Conservation (phyloP, 2,113 vertebrate genomes). For the Oceanodroma tethys region DNA sequence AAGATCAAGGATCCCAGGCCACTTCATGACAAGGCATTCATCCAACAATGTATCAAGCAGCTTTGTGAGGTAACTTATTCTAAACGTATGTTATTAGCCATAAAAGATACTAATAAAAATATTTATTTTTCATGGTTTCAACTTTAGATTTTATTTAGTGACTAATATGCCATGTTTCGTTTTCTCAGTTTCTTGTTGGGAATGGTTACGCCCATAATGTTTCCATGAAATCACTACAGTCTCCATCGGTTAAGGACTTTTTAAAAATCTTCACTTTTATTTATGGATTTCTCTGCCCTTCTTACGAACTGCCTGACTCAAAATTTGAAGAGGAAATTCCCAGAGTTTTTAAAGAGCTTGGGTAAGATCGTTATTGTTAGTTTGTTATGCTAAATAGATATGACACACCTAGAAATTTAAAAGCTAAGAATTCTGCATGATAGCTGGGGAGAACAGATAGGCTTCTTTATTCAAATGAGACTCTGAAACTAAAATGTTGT, state of each 20-base stretch:
- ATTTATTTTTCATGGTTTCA: background rate
- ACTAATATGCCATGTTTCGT: background rate
- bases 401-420: background rate
- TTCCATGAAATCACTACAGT: conserved; percentile 87
- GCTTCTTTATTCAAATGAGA: background rate
- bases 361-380: conserved; percentile 70
- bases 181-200: conserved; percentile 84
- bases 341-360: conserved; percentile 85
- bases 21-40: conserved; percentile 90
- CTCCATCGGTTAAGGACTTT: conserved; percentile 93
- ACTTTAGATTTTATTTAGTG: background rate
- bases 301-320: conserved; percentile 84
- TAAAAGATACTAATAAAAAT: background rate
- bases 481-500: background rate
- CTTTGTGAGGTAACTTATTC: conserved; percentile 85
- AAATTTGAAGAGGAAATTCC: conserved; percentile 97
- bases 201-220: conserved; percentile 81
- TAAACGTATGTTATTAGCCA: accelerated
- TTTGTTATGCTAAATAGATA: background rate
- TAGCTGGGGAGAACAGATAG: background rate
- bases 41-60: conserved; percentile 92
- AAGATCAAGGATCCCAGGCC: conserved; percentile 94
- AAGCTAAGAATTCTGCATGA: background rate
- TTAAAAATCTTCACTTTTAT: conserved; percentile 93
- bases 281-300: conserved; percentile 85